Evolutionary conservation across 1,140 invertebrate genomes (phyloP).

Genomic region (Acyrthosiphon pisum): DNA sequence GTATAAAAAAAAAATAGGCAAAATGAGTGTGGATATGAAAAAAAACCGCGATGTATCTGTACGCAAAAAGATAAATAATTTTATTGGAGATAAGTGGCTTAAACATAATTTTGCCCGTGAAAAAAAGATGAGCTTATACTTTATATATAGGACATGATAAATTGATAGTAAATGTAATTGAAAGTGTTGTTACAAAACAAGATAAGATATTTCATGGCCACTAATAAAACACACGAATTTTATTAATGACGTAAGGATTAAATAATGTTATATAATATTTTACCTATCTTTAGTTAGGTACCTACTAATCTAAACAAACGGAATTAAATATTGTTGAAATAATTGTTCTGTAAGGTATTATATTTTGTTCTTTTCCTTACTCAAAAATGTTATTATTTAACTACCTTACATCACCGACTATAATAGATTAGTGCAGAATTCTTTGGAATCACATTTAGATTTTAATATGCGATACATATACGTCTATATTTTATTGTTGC

Average conservation of each 20-base stretch:
- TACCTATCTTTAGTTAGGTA: neutral
- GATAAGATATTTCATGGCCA: slow-evolving; percentile 21
- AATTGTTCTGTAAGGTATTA: neutral
- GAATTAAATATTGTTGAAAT: neutral
- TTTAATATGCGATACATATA: neutral
- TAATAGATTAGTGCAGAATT: slow-evolving; percentile 1
- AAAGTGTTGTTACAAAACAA: slow-evolving; percentile 17
- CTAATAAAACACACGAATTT: neutral
- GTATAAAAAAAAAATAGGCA: neutral
- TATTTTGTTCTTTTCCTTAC: neutral
- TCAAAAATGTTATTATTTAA: neutral
- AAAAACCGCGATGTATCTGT: neutral
- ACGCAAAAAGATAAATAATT: neutral
- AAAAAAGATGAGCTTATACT: neutral
- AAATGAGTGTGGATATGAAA: neutral
- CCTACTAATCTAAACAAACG: neutral
- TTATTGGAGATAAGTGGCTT: neutral
- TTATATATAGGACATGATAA: neutral
- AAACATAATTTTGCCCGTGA: neutral
- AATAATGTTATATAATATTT: neutral
- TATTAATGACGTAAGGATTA: neutral
- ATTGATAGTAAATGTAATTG: neutral
- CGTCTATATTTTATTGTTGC: neutral
- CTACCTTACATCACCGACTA: neutral
- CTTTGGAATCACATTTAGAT: neutral